Base-by-base conservation (phyloP, 92 coral and sea anemone species). In the Metridium senile region DNA sequence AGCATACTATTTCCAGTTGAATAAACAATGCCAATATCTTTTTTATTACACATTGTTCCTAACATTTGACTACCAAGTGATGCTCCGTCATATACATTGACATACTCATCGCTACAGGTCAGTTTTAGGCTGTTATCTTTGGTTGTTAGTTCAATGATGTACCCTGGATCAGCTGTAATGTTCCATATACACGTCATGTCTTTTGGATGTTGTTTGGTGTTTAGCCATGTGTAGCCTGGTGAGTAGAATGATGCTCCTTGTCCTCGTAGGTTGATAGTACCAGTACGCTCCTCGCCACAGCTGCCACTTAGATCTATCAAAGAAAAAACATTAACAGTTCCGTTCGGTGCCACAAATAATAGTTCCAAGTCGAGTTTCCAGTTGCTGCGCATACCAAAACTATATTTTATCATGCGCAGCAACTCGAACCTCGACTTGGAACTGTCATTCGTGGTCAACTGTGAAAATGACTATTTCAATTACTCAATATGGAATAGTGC, bases 121-220 rank as follows among this genome's bases (percentile, higher is more conserved):
- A 20, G 23, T 19, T 20, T 29, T 11, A 75, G 71, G 0, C 26
- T 26, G 31, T 62, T 75, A 13, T 18, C 0, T 9, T 1, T 9
- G 13, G 66, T 26, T 9, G 19, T 62, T 3, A 75, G 30, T n/a
- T 18, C 19, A 49, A 75, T 75, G 39, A 46, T 25, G 30, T 62
- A 63, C 0, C 71, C 80, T 1, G 58, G 71, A 43, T 75, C 80
- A 19, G 25, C 71, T 33, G 80, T 75, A 22, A 75, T 75, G 49
- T 62, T 75, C 80, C 80, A 75, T 8, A 62, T 0, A 20, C 80
- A 75, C 10, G 80, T 75, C 80, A 75, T 75, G 63, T 75, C 62
- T n/a, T 75, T 75, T 28, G 80, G 70, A 28, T 46, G 80, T 43
- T 62, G 23, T 17, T 9, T 27, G 11, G 33, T 16, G 22, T 26